Base-by-base conservation (phyloP, 1,140 invertebrate species). In the Subanguina moxae region DNA sequence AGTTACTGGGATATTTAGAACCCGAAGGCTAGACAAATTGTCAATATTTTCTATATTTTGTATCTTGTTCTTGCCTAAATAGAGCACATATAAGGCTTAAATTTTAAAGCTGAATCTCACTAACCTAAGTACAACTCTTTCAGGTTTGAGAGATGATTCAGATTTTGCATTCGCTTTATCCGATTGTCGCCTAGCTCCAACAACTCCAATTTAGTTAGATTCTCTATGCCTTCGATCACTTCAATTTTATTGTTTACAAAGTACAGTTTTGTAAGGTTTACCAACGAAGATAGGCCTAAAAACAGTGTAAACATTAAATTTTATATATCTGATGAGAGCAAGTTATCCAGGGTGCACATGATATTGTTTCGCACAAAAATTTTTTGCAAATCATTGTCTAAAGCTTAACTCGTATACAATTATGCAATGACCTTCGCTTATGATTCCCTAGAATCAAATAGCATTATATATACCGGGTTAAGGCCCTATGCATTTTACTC, bases 101-200 rank as follows among this genome's bases (percentile, higher is more conserved):
- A 5, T 38, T 5, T 5, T 38, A 38, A 38, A 5, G 11, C n/a
- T n/a, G 11, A 38, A 5, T 5, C 11, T 38, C 3, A 5, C 32
- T 38, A 38, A 38, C 32, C 32, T 15, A 52, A 52, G 23, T 52
- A 52, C n/a, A 52, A 15, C 23, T 52, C 48, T 52, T 52, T 8
- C 15, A 52, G 23, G 23, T 15, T 7, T 25, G 48, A 21, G n/a
- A 52, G 23, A 52, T 52, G 48, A 25, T 25, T 52, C 17, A 52
- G 23, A 15, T 52, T 52, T 25, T 52, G n/a, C n/a, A 52, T 3
- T 52, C 23, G n/a, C 48, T 52, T 52, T 19, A 52, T 52, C 17
- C 48, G 48, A 84, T 97, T 98, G 75, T 95, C 92, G 0, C 95
- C 95, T 38, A 99, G 84, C 84, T 98, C 95, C 23, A 99, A 83